Conservation (phyloP, 2,888 invertebrate genomes). For the Caenorhabditis sp. region DNA sequence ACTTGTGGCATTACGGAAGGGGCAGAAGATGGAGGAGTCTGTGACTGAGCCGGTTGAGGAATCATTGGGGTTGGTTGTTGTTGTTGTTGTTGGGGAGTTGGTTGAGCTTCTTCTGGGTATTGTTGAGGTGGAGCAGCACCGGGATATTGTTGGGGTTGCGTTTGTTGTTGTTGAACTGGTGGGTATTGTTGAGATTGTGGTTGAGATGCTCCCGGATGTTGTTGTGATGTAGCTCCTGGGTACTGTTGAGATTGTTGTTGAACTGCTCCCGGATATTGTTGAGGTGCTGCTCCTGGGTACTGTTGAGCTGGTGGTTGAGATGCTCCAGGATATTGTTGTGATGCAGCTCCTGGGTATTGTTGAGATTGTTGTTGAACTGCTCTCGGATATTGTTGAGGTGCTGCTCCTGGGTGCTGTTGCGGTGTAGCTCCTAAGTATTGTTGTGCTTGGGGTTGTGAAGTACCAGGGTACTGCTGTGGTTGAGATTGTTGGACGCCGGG, state of each 20-base stretch:
- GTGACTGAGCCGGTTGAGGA: conserved; percentile 15
- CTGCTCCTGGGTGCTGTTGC: neutral
- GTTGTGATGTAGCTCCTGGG: neutral
- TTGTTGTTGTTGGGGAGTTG: conserved; percentile 2
- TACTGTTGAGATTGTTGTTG: conserved; percentile 1
- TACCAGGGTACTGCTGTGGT: conserved; percentile 10
- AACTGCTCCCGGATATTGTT: conserved; percentile 6
- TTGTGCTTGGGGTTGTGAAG: neutral
- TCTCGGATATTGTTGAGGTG: conserved; percentile 7
- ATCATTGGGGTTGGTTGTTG: conserved; percentile 9
- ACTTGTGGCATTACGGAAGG: conserved; percentile 7
- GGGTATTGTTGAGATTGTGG: neutral
- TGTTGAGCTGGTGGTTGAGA: neutral
- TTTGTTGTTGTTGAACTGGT: conserved; percentile 3
- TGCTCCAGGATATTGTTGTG: neutral
- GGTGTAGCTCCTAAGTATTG: conserved; percentile 2
- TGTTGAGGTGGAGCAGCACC: neutral
- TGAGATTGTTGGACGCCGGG: neutral
- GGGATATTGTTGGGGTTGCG: neutral
- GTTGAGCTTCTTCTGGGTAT: neutral
- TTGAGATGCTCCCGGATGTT: neutral
- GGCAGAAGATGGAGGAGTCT: neutral
- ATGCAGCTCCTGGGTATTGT: conserved; percentile 1
- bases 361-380: conserved; percentile 11
- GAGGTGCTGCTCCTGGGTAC: neutral